Conservation (phyloP, 1,140 invertebrate genomes). For the Drosophila takahashii region DNA sequence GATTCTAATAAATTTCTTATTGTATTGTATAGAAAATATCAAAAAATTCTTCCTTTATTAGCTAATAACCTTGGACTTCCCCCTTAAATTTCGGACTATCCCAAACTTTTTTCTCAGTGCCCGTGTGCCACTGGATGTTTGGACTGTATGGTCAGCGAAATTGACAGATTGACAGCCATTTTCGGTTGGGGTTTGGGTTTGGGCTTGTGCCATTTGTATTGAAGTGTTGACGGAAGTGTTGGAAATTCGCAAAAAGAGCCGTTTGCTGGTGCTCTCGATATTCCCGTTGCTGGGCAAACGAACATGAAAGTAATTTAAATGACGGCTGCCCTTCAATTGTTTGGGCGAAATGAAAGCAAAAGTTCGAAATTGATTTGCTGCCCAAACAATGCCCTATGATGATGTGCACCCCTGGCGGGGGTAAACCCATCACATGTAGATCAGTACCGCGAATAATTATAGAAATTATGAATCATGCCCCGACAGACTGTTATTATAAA, state of each 20-base stretch:
- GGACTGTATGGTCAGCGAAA: conserved; percentile 36
- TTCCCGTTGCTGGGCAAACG: conserved; percentile 21
- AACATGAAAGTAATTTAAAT: conserved; percentile 81
- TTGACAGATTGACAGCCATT: conserved; percentile 80
- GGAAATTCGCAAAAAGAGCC: conserved; percentile 75
- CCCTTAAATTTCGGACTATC: background rate
- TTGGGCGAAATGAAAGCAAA: conserved; percentile 64
- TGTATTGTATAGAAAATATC: too few species aligned
- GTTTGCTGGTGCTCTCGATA: conserved; percentile 31
- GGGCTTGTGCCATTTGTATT: conserved; percentile 50
- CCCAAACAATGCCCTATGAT: conserved; percentile 22
- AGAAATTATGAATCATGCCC: conserved; percentile 63
- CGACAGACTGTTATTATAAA: conserved; percentile 74
- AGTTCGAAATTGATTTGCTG: conserved; percentile 49
- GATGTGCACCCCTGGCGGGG: too few species aligned
- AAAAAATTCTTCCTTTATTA: too few species aligned
- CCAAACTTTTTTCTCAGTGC: conserved; percentile 1
- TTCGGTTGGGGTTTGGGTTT: conserved; percentile 41
- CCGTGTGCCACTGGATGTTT: conserved; percentile 4
- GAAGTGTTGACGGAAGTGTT: conserved; percentile 79
- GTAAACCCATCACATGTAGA: conserved; percentile 7
- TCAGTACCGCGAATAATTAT: conserved; percentile 54
- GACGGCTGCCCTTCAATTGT: conserved; percentile 58
- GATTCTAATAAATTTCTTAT: too few species aligned
- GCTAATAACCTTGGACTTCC: background rate